Evolutionary conservation across 2,797 vertebrate genomes (phyloP).

Genomic region (Syngnathus rostellatus): DNA sequence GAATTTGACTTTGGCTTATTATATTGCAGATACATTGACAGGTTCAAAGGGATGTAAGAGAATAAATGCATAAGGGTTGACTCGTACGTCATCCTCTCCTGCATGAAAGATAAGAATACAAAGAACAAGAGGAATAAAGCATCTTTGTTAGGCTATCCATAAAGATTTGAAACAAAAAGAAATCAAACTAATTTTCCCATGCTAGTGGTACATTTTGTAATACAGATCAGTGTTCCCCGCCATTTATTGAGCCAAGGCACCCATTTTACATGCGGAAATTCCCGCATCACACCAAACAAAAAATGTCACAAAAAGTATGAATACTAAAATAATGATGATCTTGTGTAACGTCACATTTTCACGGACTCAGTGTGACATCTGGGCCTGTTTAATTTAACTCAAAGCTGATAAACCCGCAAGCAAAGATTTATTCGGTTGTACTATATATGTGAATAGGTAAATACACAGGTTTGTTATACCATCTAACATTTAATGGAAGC

Average conservation of each 20-base stretch:
- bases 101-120: conserved; percentile 17
- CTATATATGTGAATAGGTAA: conserved; percentile 12
- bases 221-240: neutral
- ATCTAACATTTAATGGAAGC: no score
- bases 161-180: conserved; percentile 21
- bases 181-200: conserved; percentile 5
- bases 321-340: neutral
- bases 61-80: conserved; percentile 12
- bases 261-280: no score
- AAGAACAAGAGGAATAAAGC: conserved; percentile 25
- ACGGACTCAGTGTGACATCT: neutral
- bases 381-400: neutral
- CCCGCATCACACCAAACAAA: no score
- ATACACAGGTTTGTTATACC: neutral
- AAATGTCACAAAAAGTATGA: no score
- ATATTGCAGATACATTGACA: conserved; percentile 19
- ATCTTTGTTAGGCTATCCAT: conserved; percentile 23
- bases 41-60: conserved; percentile 22
- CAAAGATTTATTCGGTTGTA: no score
- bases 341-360: neutral
- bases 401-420: neutral
- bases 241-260: neutral
- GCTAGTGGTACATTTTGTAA: conserved; percentile 35
- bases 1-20: conserved; percentile 2
- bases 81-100: conserved; percentile 14